phyloP scores from a whole-genome alignment of 2,113 vertebrate species.

The Naja naja region DNA sequence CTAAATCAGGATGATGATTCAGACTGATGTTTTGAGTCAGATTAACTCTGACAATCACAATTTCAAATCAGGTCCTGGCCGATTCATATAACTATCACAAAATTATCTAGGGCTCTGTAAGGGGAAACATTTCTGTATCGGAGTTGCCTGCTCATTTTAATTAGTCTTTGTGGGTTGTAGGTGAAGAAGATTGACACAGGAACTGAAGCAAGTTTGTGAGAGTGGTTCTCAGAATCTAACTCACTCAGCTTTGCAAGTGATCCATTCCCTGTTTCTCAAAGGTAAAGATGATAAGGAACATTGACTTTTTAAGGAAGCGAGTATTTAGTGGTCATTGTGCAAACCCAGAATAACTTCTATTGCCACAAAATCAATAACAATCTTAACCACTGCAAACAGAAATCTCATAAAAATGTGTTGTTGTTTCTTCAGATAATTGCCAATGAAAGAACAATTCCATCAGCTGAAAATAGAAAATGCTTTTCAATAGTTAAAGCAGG shows the following conservation, averaged over 20 bases:
- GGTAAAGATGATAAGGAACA: neutral
- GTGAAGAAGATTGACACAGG: neutral
- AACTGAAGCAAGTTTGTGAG: neutral
- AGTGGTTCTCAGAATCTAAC: conserved; percentile 1
- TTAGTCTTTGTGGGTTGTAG: neutral
- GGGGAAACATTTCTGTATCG: neutral
- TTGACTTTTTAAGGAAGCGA: conserved; percentile 2
- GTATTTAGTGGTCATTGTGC: neutral
- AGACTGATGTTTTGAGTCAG: neutral
- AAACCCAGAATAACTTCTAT: conserved; percentile 3
- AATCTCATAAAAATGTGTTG: neutral
- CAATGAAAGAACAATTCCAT: neutral
- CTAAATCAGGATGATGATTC: neutral
- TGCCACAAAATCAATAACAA: neutral
- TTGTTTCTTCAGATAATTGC: neutral
- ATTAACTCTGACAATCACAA: neutral
- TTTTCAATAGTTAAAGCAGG: neutral
- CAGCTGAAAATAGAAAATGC: neutral
- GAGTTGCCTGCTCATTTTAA: conserved; percentile 13
- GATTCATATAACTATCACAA: neutral
- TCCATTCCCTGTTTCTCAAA: neutral
- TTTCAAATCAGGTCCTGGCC: neutral
- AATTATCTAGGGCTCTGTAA: neutral
- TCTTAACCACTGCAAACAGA: neutral
- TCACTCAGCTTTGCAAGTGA: neutral